Evolutionary conservation across 2,797 vertebrate species (phyloP), one percentile per base, ranked within the genome.

Genomic region (Mionectes olivaceus): DNA sequence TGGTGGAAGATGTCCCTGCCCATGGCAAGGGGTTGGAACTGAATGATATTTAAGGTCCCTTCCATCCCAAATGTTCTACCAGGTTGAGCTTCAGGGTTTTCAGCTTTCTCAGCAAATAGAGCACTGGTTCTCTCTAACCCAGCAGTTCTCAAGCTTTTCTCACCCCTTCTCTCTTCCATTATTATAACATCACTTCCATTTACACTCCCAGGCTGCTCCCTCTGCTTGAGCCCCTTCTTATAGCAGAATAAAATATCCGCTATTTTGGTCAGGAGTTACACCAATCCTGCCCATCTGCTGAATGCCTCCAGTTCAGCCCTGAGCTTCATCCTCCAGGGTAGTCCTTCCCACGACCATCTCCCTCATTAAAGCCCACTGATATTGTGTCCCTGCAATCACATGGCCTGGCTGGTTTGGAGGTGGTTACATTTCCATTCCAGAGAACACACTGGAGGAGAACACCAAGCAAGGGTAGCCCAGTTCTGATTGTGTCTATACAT

Each of bases 81-180:
- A 57, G 18, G 39, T 6, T 18, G 44, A 46, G 8, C 10, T n/a
- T 73, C 32, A 8, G 13, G 12, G 2, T 2, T 12, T n/a, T 80
- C 13, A 33, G 15, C 2, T 17, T 87, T 83, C 57, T 24, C 25
- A 47, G 37, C 25, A 77, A 11, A 25, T 5, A 13, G 9, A 59
- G 24, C 6, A 27, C 10, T 0, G 0, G 1, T n/a, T 84, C 13
- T 71, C 16, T 64, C 53, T 57, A 68, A 50, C 4, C 21, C 55
- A 46, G 17, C 7, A 84, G 19, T 23, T 92, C n/a, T 19, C 32
- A 27, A 37, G 41, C 4, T 89, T 74, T 83, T 70, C 35, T 76
- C 33, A 70, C 30, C 14, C 74, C 44, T 83, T 33, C 21, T 33
- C 14, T 44, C 41, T 46, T 32, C 33, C 33, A 53, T 33, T 39